Evolutionary conservation across 2,888 invertebrate genomes (phyloP).

Genomic region (Agriopis leucophaearia): DNA sequence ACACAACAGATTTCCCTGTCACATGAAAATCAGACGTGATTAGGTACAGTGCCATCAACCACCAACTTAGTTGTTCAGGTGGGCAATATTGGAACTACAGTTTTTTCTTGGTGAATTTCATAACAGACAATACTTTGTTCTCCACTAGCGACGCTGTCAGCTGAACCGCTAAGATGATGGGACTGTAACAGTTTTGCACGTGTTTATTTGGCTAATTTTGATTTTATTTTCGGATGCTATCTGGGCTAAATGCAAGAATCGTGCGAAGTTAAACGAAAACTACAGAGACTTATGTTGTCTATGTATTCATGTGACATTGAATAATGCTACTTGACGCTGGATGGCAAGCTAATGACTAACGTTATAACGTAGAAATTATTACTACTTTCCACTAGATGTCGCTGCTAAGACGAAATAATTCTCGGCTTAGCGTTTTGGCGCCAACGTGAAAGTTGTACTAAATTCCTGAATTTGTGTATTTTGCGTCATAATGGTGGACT

Average conservation of each 20-base stretch:
- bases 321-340: slow-evolving; percentile 47
- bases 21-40: no score
- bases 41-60: no score
- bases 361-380: slow-evolving; percentile 8
- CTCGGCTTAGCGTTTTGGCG: neutral
- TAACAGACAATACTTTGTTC: no score
- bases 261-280: neutral
- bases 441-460: neutral
- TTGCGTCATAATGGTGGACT: no score
- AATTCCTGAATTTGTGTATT: no score
- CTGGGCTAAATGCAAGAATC: neutral
- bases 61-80: no score
- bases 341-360: slow-evolving; percentile 39
- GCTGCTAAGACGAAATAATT: neutral
- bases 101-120: no score
- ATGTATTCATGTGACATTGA: slow-evolving; percentile 70
- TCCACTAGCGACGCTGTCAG: no score
- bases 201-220: neutral
- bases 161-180: no score
- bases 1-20: no score
- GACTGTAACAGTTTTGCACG: no score
- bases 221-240: neutral
- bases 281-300: slow-evolving; percentile 56
- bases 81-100: no score
- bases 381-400: slow-evolving; percentile 56